Evolutionary conservation across 2,888 invertebrate species (phyloP).

Genomic region (Dryomyza anilis): DNA sequence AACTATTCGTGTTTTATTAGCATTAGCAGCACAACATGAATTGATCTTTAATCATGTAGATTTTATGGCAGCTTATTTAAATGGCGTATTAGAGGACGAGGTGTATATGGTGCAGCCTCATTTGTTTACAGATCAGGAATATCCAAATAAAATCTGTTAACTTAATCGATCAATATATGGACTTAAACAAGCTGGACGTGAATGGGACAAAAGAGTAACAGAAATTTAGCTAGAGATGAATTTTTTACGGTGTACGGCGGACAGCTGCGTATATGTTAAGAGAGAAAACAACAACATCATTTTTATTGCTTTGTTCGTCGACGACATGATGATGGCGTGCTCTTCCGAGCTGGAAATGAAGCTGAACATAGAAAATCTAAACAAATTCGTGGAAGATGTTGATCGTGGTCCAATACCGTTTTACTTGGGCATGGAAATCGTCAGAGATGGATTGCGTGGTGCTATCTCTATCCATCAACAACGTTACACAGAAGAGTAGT

Average conservation of each 20-base stretch:
- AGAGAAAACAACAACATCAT: constrained; percentile 16
- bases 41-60: constrained; percentile 35
- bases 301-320: constrained; percentile 17
- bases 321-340: too few relatives aligned
- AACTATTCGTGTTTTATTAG: too few relatives aligned
- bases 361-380: too few relatives aligned
- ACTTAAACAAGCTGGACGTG: too few relatives aligned
- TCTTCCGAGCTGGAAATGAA: too few relatives aligned
- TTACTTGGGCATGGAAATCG: constrained; percentile 30
- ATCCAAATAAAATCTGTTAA: too few relatives aligned
- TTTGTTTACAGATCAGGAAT: neutral
- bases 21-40: too few relatives aligned
- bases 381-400: too few relatives aligned
- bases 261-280: too few relatives aligned
- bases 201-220: constrained; percentile 24
- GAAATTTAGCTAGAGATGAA: constrained; percentile 16
- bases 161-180: too few relatives aligned
- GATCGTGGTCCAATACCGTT: too few relatives aligned
- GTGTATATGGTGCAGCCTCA: neutral
- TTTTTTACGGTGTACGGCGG: constrained; percentile 25
- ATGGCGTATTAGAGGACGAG: neutral
- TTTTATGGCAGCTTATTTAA: constrained; percentile 21
- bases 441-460: constrained; percentile 24
- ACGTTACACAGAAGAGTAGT: constrained; percentile 17
- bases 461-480: constrained; percentile 28